These are phyloP conservation scores for Hypomesus transpacificus DNA, from an alignment of 2,113 vertebrate genomes.

Conservation along the genomic window DNA sequence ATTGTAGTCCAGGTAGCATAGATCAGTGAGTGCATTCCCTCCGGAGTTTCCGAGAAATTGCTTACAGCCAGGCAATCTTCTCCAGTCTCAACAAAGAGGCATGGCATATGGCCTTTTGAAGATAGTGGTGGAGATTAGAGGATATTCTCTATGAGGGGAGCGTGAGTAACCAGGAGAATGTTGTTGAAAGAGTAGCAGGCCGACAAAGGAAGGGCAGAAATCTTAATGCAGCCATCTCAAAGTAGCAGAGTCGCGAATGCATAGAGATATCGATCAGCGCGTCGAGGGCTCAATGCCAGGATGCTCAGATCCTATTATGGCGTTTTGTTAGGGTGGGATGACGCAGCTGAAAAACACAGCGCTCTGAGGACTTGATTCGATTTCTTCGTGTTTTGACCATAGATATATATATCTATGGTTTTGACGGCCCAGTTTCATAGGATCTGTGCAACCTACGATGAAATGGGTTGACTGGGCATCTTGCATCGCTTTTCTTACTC, in stretches of 20 bases:
- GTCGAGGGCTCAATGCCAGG: slow-evolving; percentile 8
- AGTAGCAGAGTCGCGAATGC: slow-evolving; percentile 27
- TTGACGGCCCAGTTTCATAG: not conserved
- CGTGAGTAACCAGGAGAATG: slow-evolving; percentile 30
- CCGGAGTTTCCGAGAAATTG: slow-evolving; percentile 58
- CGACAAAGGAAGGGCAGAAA: slow-evolving; percentile 39
- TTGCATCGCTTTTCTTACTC: no score
- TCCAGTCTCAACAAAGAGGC: slow-evolving; percentile 46
- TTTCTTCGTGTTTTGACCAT: not conserved
- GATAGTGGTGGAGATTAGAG: slow-evolving; percentile 64
- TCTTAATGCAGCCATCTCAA: slow-evolving; percentile 39
- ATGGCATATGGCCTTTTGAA: slow-evolving; percentile 64
- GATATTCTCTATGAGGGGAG: slow-evolving; percentile 41
- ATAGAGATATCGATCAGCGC: slow-evolving; percentile 38
- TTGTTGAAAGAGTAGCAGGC: slow-evolving; percentile 30
- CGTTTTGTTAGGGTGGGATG: not conserved
- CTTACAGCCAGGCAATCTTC: slow-evolving; percentile 60
- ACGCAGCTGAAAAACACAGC: not conserved
- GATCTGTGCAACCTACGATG: not conserved
- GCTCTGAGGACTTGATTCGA: not conserved
- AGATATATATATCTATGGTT: no score
- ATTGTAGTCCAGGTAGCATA: slow-evolving; percentile 61
- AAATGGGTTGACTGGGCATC: no score
- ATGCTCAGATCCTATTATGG: not conserved
- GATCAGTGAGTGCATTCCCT: slow-evolving; percentile 63